phyloP scores from a whole-genome alignment of 1,140 invertebrate genomes.

The Pseudomyrmex cubaensis region DNA sequence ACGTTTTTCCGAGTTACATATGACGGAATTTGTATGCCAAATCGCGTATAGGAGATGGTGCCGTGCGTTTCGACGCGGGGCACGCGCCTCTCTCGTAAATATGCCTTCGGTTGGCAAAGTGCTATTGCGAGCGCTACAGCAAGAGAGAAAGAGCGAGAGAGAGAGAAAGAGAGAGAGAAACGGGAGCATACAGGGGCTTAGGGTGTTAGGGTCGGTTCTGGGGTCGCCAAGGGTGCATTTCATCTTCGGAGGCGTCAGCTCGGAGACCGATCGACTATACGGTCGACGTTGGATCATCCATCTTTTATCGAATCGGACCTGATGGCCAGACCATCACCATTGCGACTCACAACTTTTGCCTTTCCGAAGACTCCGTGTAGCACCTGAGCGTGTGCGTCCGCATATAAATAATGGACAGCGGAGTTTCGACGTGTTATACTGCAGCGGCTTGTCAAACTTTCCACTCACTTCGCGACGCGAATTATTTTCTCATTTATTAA shows the following conservation, averaged over 20 bases:
- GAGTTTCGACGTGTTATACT: constrained; percentile 34
- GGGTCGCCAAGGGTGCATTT: constrained; percentile 83
- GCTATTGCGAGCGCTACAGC: constrained; percentile 59
- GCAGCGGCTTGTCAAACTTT: constrained; percentile 53
- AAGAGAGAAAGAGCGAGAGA: not conserved
- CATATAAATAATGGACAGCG: constrained; percentile 61
- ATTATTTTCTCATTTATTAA: constrained; percentile 31
- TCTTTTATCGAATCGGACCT: constrained; percentile 82
- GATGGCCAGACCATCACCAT: constrained; percentile 52
- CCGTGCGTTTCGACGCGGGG: constrained; percentile 69
- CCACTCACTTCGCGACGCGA: constrained; percentile 6
- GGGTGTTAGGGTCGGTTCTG: constrained; percentile 70
- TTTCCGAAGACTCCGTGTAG: not conserved
- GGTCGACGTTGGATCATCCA: constrained; percentile 80
- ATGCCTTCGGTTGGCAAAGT: constrained; percentile 75
- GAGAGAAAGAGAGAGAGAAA: not conserved
- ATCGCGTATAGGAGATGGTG: constrained; percentile 61
- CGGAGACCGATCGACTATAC: constrained; percentile 83
- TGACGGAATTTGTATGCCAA: constrained; percentile 80
- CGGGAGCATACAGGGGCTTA: constrained; percentile 56
- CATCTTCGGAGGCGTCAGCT: constrained; percentile 83
- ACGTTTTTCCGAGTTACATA: constrained; percentile 74
- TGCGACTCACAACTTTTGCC: constrained; percentile 67
- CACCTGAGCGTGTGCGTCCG: constrained; percentile 29
- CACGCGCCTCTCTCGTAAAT: constrained; percentile 80